Evolutionary conservation across 30 jellyfish, hydroid and myxozoan genomes (phyloP).

Genomic region (Pelagia noctiluca): DNA sequence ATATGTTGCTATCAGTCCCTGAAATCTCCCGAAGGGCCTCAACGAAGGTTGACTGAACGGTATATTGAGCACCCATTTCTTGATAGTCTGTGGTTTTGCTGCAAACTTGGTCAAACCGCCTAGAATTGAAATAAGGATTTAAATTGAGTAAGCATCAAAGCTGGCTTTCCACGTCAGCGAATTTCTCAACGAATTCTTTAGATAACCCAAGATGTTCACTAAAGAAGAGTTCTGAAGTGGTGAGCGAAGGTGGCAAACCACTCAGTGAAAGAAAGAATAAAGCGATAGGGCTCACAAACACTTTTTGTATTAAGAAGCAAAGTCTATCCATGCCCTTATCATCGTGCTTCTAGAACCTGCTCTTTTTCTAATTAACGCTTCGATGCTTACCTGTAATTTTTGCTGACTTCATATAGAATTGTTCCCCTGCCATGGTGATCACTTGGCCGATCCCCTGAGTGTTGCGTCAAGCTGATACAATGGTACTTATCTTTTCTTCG

Average conservation of each 20-base stretch:
- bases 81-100: background rate
- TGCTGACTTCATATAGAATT: constrained; percentile 1
- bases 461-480: constrained; percentile 29
- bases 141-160: background rate
- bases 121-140: background rate
- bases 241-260: background rate
- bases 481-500: background rate
- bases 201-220: background rate
- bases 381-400: constrained; percentile 10
- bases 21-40: constrained; percentile 13
- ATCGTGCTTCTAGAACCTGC: background rate
- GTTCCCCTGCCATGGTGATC: constrained; percentile 2
- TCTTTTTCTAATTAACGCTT: background rate
- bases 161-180: background rate
- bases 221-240: background rate
- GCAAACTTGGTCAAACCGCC: constrained; percentile 29
- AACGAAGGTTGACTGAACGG: constrained; percentile 25
- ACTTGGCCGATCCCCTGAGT: constrained; percentile 9
- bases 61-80: constrained; percentile 9
- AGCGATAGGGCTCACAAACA: background rate
- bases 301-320: background rate
- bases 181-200: background rate
- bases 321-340: background rate
- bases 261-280: background rate
- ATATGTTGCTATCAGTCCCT: background rate